Evolutionary conservation across 2,888 invertebrate species (phyloP).

Genomic region (Empis stercorea): DNA sequence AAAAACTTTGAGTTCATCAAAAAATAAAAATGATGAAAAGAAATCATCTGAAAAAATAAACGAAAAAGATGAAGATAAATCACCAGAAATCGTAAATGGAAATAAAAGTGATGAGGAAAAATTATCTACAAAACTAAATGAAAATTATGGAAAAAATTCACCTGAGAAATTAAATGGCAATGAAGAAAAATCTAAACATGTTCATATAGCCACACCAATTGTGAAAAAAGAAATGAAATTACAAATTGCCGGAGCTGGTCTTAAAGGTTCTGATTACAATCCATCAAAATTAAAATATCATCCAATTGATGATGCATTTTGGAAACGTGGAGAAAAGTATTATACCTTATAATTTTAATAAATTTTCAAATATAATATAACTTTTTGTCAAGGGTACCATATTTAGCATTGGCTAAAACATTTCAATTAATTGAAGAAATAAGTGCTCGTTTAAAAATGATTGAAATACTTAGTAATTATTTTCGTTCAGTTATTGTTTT

Average conservation of each 20-base stretch:
- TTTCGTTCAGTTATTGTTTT: conserved; percentile 80
- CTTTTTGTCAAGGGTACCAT: conserved; percentile 63
- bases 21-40: not conserved
- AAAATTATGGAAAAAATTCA: not conserved
- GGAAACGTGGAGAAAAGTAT: conserved; percentile 58
- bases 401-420: conserved; percentile 80
- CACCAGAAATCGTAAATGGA: not conserved
- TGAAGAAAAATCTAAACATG: not conserved
- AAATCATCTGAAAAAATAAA: not conserved
- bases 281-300: conserved; percentile 63
- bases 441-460: conserved; percentile 74
- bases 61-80: not conserved
- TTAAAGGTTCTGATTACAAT: conserved; percentile 44
- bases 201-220: not conserved
- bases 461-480: conserved; percentile 84
- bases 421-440: conserved; percentile 80
- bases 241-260: conserved; percentile 17
- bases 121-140: not conserved
- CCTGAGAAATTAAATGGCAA: not conserved
- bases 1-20: not conserved
- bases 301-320: conserved; percentile 71
- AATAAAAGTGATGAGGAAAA: not conserved
- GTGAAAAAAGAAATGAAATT: conserved; percentile 16
- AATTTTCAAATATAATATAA: not conserved
- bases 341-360: not conserved